These are phyloP conservation scores for Yoshiicerus persimilis DNA, from an alignment of 1,140 invertebrate species.

Conservation along the genomic window DNA sequence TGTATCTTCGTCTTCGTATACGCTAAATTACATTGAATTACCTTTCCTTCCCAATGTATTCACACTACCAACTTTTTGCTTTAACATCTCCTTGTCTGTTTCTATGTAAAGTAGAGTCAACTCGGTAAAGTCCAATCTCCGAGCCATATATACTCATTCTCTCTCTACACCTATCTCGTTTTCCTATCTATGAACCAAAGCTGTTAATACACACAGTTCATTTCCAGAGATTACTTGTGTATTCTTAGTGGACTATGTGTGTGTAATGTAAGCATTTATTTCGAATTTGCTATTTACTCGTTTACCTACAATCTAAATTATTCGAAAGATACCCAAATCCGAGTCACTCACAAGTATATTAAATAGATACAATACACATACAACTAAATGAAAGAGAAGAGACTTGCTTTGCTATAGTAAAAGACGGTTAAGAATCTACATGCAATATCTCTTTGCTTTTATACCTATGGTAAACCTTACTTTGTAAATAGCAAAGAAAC, in stretches of 20 bases:
- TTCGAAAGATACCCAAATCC: too few species aligned
- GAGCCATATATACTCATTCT: too few species aligned
- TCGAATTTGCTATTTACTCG: background rate
- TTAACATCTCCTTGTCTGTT: background rate
- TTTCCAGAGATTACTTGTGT: background rate
- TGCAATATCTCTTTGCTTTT: too few species aligned
- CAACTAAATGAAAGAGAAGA: background rate
- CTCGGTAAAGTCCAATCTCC: background rate
- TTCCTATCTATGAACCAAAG: background rate
- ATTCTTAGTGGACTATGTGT: background rate
- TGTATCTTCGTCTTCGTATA: background rate
- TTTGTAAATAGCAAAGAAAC: background rate
- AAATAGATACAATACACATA: too few species aligned
- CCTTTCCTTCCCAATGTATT: background rate
- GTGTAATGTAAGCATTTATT: too few species aligned
- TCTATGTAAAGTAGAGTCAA: background rate
- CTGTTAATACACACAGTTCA: background rate
- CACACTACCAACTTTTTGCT: background rate
- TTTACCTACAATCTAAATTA: too few species aligned
- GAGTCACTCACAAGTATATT: too few species aligned
- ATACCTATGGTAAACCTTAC: background rate
- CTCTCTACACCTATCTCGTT: too few species aligned
- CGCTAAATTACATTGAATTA: background rate
- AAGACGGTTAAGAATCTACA: too few species aligned
- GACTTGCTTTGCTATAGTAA: too few species aligned